Evolutionary conservation across 2,888 invertebrate species (phyloP).

Genomic region (Plemyria rubiginata): DNA sequence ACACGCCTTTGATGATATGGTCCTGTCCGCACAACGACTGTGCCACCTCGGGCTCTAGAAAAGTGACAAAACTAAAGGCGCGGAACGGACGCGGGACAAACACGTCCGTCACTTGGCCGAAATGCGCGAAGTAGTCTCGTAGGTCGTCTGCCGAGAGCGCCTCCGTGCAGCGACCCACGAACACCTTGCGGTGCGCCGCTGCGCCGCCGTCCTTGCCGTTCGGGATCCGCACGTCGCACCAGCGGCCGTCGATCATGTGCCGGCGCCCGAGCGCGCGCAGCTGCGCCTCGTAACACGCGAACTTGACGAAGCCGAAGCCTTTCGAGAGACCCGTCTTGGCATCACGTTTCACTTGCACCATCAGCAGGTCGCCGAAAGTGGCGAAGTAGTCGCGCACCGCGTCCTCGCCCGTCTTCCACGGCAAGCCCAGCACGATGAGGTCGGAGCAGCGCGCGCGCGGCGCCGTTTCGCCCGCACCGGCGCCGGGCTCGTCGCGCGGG

Average conservation of each 20-base stretch:
- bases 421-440: constrained; percentile 91
- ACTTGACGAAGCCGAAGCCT: constrained; percentile 90
- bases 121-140: constrained; percentile 90
- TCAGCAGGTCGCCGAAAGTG: constrained; percentile 87
- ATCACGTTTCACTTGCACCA: constrained; percentile 86
- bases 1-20: constrained; percentile 93
- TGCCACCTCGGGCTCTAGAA: constrained; percentile 91
- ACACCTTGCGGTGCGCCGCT: constrained; percentile 90
- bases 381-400: constrained; percentile 89
- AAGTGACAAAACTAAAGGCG: constrained; percentile 93
- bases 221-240: constrained; percentile 90
- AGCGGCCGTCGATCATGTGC: constrained; percentile 89
- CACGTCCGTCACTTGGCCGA: constrained; percentile 94
- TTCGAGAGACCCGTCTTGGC: constrained; percentile 87
- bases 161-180: constrained; percentile 93
- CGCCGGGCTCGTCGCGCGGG: constrained; percentile 88
- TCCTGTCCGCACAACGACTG: constrained; percentile 92
- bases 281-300: constrained; percentile 87
- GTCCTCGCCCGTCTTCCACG: constrained; percentile 91
- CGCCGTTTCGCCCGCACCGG: constrained; percentile 85
- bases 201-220: constrained; percentile 88
- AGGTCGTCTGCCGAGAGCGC: constrained; percentile 91
- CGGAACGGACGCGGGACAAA: constrained; percentile 95
- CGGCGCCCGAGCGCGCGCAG: constrained; percentile 86
- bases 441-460: constrained; percentile 86